These are phyloP conservation scores for Phataginus tetradactyla DNA, from an alignment of 2,797 vertebrate species.

Conservation along the genomic window DNA sequence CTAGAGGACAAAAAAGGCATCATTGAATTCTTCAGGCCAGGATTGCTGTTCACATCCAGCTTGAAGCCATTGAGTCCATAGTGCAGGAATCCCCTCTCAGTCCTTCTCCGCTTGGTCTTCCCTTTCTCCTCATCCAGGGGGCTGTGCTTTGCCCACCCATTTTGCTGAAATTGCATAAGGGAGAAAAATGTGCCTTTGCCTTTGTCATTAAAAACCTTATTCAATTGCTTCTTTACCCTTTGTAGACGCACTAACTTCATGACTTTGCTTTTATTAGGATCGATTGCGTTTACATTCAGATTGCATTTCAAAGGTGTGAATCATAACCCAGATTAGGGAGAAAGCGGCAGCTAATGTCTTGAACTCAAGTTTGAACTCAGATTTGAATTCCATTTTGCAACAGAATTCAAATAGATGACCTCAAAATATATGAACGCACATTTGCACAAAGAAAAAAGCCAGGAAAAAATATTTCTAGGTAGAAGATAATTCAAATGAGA, in stretches of 20 bases:
- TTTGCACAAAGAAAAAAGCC: not conserved
- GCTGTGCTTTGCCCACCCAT: accelerated
- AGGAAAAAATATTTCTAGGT: not conserved
- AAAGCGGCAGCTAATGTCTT: not conserved
- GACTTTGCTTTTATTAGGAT: not conserved
- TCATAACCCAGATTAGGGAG: not conserved
- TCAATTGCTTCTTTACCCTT: not conserved
- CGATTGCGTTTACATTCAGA: not conserved
- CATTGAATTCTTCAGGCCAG: not conserved
- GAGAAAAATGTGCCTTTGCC: not conserved
- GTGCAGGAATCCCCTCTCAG: not conserved
- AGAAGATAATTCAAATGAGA: not conserved
- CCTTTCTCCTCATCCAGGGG: not conserved
- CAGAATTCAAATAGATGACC: too few species aligned
- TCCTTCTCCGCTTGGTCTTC: not conserved
- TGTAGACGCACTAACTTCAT: not conserved
- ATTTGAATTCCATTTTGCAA: too few species aligned
- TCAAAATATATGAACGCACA: too few species aligned
- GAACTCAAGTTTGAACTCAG: too few species aligned
- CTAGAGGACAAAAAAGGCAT: not conserved
- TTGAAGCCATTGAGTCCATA: not conserved
- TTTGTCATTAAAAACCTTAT: not conserved
- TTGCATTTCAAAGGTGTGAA: not conserved
- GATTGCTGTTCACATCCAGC: not conserved
- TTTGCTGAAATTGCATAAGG: not conserved